These are phyloP conservation scores for Channa argus DNA, from an alignment of 2,113 vertebrate genomes.

Conservation along the genomic window DNA sequence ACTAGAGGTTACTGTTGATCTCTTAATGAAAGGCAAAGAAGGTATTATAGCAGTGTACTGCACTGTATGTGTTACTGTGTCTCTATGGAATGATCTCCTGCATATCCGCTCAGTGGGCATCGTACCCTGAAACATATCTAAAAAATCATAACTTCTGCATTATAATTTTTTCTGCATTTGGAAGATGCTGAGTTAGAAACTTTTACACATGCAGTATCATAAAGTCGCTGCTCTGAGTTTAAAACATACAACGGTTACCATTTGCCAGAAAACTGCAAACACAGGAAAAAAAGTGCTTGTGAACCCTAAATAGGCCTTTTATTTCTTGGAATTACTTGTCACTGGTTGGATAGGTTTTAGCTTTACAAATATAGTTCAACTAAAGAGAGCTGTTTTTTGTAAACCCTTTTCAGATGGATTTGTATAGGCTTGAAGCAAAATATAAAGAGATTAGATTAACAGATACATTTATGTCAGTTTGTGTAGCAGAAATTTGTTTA, in stretches of 20 bases:
- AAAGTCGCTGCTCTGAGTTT: not conserved
- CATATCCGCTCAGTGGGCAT: not conserved
- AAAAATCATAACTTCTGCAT: not conserved
- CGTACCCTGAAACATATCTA: too few relatives aligned
- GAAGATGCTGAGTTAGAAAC: not conserved
- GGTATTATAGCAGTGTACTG: not conserved
- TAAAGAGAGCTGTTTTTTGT: not conserved
- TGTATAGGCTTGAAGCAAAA: too few relatives aligned
- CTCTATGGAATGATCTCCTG: not conserved
- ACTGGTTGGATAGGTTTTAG: not conserved
- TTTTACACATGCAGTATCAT: not conserved
- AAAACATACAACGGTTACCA: not conserved
- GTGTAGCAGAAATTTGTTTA: not conserved
- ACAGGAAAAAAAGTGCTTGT: not conserved
- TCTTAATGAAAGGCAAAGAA: constrained; percentile 53
- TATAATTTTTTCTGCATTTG: not conserved
- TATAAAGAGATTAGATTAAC: not conserved
- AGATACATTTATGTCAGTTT: not conserved
- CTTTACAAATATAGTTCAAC: not conserved
- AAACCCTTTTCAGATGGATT: too few relatives aligned
- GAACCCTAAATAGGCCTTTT: not conserved
- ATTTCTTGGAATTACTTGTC: not conserved
- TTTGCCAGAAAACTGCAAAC: not conserved
- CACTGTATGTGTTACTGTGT: not conserved
- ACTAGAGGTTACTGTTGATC: constrained; percentile 80